These are phyloP conservation scores for Lophotriccus pileatus DNA, from an alignment of 2,797 vertebrate genomes.

Conservation along the genomic window DNA sequence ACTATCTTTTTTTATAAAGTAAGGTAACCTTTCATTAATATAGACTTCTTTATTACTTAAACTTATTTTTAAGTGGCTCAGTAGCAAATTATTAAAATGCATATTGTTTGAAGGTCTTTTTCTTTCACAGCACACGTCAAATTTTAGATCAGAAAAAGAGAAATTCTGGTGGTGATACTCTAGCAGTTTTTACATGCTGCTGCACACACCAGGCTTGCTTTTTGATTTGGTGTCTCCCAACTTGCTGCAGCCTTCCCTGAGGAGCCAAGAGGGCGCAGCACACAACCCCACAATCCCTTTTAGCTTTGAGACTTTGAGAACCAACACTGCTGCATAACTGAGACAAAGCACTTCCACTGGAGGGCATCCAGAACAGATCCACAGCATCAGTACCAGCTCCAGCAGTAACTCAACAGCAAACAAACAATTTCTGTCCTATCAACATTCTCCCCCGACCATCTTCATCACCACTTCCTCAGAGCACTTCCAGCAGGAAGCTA, in stretches of 20 bases:
- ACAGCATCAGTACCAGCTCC: rapidly evolving
- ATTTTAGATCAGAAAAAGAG: not conserved
- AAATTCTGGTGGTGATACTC: not conserved
- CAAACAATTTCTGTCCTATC: not conserved
- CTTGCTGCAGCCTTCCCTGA: rapidly evolving
- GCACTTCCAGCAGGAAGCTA: not conserved
- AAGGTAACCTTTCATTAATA: not conserved
- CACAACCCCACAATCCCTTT: not conserved
- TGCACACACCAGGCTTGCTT: rapidly evolving
- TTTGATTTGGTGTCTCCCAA: not conserved
- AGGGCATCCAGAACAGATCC: not conserved
- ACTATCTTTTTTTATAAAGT: not conserved
- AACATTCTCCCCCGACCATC: not conserved
- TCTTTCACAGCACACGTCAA: rapidly evolving
- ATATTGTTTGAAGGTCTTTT: not conserved
- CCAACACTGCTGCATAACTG: not conserved
- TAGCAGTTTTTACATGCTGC: rapidly evolving
- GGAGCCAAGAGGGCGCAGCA: not conserved
- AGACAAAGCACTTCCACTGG: not conserved
- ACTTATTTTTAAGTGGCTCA: not conserved
- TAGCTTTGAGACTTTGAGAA: not conserved
- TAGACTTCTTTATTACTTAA: not conserved
- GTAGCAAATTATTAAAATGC: not conserved
- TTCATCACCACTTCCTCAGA: not conserved
- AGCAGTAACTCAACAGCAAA: not conserved